Evolutionary conservation across 2,888 invertebrate genomes (phyloP), one percentile per base, ranked within the genome.

Genomic region (Spilarctia lutea): DNA sequence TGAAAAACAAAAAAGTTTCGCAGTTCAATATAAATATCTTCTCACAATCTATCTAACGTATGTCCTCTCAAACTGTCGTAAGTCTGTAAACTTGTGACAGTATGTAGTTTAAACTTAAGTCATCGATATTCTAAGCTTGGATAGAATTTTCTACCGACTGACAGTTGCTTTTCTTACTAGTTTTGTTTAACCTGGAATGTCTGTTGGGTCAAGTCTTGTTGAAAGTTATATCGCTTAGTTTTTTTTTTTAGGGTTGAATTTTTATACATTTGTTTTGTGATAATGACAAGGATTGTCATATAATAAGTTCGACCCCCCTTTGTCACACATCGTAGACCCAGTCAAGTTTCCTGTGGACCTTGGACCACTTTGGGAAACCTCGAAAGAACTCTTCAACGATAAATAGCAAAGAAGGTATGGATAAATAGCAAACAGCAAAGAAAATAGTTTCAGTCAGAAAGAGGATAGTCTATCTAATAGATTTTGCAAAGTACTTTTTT

Each of bases 401-500:
- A 48, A 48, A 39, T 39, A 39, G 39, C 1, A 39, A 39, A 39
- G 8, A 35, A 35, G 3, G 6, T 35, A n/a, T n/a, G n/a, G n/a
- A n/a, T n/a, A n/a, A n/a, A n/a, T n/a, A n/a, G n/a, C n/a, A n/a
- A n/a, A n/a, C n/a, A n/a, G n/a, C n/a, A n/a, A n/a, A n/a, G n/a
- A n/a, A n/a, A n/a, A n/a, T n/a, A n/a, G n/a, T n/a, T n/a, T n/a
- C n/a, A n/a, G n/a, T n/a, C n/a, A n/a, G n/a, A n/a, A n/a, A n/a
- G n/a, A n/a, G n/a, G n/a, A n/a, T n/a, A n/a, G n/a, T n/a, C 45
- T 60, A 24, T 35, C n/a, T 68, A 63, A 68, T 65, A 68, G 73
- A 45, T 45, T 72, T 73, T 68, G 76, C 75, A 69, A 70, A 80
- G 73, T 76, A 74, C 78, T 77, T 65, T 76, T 75, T 77, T 80